Percentiles rank a stretch among this genome's conserved stretches.
Evolutionary conservation across 2,888 invertebrate genomes (phyloP).

Genomic region (Tillus elongatus): DNA sequence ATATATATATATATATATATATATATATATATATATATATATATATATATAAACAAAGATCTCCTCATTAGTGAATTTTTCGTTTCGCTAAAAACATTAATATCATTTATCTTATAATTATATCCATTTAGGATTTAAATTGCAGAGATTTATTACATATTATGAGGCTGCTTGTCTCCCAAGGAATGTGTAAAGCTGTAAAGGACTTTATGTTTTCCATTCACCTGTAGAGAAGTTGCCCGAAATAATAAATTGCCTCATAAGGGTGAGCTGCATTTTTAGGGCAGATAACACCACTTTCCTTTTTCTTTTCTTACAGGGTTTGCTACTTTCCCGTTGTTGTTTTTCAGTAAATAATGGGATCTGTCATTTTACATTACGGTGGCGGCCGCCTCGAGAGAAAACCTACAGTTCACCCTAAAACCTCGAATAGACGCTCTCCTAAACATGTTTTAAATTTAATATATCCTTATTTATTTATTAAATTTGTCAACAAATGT

Average conservation of each 20-base stretch:
- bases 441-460: conserved; percentile 6
- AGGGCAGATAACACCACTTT: conserved; percentile 34
- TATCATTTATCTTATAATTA: no score
- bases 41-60: no score
- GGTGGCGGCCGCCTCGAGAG: conserved; percentile 33
- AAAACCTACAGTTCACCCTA: conserved; percentile 19
- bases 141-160: no score
- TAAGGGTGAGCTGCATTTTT: conserved; percentile 31
- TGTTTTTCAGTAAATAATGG: conserved; percentile 45
- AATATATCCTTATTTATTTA: conserved; percentile 5
- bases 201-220: no score
- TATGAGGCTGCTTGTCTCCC: no score
- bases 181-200: no score
- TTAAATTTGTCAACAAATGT: conserved; percentile 1
- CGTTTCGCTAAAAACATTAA: no score
- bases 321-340: conserved; percentile 41
- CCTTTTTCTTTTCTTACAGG: conserved; percentile 38
- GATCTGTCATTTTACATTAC: conserved; percentile 45
- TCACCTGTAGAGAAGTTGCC: conserved; percentile 19
- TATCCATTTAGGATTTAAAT: no score
- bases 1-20: no score
- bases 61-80: no score
- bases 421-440: no score
- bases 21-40: no score
- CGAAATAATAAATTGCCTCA: conserved; percentile 28